Evolutionary conservation across 2,888 invertebrate genomes (phyloP).

Genomic region (Drosophila birchii): DNA sequence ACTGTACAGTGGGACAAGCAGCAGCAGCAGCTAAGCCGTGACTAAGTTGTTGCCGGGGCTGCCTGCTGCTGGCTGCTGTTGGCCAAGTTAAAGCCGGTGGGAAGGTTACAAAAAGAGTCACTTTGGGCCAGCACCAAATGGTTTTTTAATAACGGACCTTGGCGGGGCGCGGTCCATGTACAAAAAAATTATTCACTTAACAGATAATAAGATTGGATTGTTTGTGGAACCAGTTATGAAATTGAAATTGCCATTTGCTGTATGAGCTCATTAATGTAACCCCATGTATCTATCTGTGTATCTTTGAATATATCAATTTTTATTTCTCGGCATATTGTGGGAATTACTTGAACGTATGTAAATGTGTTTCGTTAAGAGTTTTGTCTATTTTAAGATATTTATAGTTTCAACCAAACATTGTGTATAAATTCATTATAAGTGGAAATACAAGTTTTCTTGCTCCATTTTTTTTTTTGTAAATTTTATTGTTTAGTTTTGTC

Average conservation of each 20-base stretch:
- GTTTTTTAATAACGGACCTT: conserved; percentile 53
- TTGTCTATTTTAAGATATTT: conserved; percentile 7
- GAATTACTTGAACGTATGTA: neutral
- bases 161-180: conserved; percentile 45
- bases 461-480: conserved; percentile 13
- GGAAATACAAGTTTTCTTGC: conserved; percentile 30
- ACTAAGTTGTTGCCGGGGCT: conserved; percentile 18
- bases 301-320: neutral
- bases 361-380: neutral
- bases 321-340: conserved; percentile 2
- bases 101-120: conserved; percentile 44
- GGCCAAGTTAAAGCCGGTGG: conserved; percentile 28
- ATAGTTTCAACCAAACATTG: neutral
- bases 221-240: conserved; percentile 11
- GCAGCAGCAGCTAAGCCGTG: conserved; percentile 23
- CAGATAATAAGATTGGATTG: conserved; percentile 42
- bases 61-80: conserved; percentile 4
- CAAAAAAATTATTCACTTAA: conserved; percentile 42
- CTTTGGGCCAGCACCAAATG: conserved; percentile 31
- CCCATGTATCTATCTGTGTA: neutral
- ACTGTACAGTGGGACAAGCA: conserved; percentile 33
- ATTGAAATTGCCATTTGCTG: conserved; percentile 19
- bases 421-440: conserved; percentile 2
- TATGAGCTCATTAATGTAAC: conserved; percentile 27
- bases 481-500: neutral